Evolutionary conservation across 1,140 invertebrate species (phyloP), one percentile per base, ranked within the genome.

Genomic region (Danaus melanippus): DNA sequence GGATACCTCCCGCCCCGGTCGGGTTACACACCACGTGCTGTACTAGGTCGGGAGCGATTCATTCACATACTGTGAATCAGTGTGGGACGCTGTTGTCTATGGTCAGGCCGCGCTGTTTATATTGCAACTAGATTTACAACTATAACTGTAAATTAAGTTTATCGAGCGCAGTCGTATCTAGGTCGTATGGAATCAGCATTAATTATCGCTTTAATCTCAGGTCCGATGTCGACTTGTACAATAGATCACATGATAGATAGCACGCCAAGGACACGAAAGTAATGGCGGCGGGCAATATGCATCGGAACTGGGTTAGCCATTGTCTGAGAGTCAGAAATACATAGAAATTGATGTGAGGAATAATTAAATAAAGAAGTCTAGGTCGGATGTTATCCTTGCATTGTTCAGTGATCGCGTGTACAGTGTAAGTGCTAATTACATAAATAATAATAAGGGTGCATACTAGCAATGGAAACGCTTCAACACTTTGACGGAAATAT

Each of bases 141-240:
- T 82, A 84, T 84, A 85, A 85, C 82, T 82, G 80, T 86, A 86
- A 84, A 86, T 86, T 84, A 82, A 83, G 73, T 86, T 84, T 86
- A 84, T 83, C 80, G 79, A 82, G 71, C 76, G 69, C 69, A 69
- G 64, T 75, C 69, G 72, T 77, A 86, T 74, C 74, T 86, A 84
- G 83, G 83, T 84, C 83, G 81, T 86, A 86, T 86, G 81, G 81
- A 86, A 86, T 86, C 79, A 86, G 79, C 81, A 86, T 84, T 86
- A 84, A 86, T 86, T 86, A 82, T 84, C 76, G 76, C 70, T 82
- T 73, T 83, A 84, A 86, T 86, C 83, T 86, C 57, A 79, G 80
- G 72, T 79, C 71, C 81, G 76, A 81, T 83, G 78, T 80, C 78
- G 77, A 73, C 60, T 75, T 67, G 70, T 77, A 86, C 83, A 86